phyloP scores from a whole-genome alignment of 2,797 vertebrate genomes.

The Crocodylus rhombifer region DNA sequence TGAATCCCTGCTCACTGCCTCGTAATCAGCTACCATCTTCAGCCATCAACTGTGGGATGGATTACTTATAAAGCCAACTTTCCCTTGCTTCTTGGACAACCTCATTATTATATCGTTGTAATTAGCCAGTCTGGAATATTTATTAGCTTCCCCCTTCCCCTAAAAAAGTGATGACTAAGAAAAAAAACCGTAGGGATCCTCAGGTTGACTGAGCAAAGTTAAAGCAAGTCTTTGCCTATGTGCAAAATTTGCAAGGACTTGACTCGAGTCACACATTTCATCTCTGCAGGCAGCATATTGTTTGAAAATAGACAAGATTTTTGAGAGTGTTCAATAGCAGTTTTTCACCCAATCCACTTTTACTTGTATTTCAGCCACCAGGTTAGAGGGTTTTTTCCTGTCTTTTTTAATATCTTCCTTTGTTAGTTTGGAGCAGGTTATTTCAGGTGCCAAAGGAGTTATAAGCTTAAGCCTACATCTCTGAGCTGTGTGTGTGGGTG shows the following conservation, averaged over 20 bases:
- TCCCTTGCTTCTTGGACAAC: accelerated
- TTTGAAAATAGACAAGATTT: neutral
- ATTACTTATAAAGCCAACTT: neutral
- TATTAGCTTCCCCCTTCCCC: neutral
- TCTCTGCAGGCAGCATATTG: neutral
- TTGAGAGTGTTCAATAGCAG: accelerated
- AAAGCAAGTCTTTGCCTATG: neutral
- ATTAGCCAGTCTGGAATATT: neutral
- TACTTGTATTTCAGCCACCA: neutral
- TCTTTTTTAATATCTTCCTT: neutral
- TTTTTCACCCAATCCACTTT: neutral
- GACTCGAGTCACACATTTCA: neutral
- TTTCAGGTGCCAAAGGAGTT: neutral
- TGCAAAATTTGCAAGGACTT: neutral
- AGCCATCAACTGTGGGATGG: no score
- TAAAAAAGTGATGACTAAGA: neutral
- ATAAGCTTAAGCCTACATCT: neutral
- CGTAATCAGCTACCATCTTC: no score
- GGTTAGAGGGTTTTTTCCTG: neutral
- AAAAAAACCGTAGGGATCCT: neutral
- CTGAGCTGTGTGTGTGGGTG: neutral
- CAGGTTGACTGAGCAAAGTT: neutral
- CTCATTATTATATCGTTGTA: neutral
- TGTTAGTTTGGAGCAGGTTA: neutral
- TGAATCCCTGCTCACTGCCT: accelerated